A percentile compares a stretch with the other conserved stretches of the same genome.
These are phyloP conservation scores for Hyperopisus bebe DNA, from an alignment of 2,113 vertebrate species.

Conservation along the genomic window DNA sequence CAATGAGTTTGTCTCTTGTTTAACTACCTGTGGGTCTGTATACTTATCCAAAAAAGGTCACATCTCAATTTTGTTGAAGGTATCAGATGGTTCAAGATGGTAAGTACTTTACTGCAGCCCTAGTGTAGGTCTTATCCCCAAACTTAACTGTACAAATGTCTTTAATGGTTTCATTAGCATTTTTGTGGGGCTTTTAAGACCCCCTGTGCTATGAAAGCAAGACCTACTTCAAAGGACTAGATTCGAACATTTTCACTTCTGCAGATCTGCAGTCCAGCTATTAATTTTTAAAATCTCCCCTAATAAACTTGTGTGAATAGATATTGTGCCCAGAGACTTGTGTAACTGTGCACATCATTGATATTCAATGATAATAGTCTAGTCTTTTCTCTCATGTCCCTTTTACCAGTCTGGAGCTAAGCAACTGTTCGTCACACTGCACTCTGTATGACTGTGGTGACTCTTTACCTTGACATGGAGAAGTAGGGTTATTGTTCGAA, in stretches of 20 bases:
- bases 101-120: neutral
- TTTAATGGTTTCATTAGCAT: neutral
- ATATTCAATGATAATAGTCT: neutral
- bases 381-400: neutral
- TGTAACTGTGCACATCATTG: neutral
- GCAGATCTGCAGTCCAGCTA: neutral
- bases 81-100: neutral
- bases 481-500: neutral
- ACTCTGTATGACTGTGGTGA: neutral
- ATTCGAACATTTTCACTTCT: neutral
- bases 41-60: neutral
- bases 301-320: neutral
- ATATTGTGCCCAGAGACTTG: neutral
- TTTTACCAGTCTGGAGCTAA: neutral
- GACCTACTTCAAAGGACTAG: neutral
- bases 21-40: neutral
- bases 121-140: neutral
- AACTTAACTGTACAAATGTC: neutral
- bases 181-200: neutral
- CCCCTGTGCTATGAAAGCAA: neutral
- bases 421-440: too few relatives aligned
- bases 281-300: neutral
- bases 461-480: neutral
- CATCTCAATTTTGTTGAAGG: neutral
- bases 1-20: neutral